Evolutionary conservation across 2,113 vertebrate genomes (phyloP), one percentile per base, ranked within the genome.

Genomic region (Nothobranchius kuhntae): DNA sequence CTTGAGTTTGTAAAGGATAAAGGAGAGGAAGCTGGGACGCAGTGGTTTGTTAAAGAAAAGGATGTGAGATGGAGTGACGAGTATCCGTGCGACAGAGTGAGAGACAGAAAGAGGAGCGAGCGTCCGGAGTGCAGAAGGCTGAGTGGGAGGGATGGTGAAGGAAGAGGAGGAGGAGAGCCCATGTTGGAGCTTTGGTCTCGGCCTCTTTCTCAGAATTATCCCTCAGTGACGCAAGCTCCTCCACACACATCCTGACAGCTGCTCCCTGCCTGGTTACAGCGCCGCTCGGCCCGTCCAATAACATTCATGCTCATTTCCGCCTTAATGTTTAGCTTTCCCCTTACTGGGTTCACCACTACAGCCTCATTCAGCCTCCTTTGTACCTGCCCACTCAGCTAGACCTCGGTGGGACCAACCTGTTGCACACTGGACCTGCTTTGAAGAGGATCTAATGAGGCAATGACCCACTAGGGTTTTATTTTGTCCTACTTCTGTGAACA

Each of bases 171-270:
- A 86, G 76, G 57, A 73, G 68, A 78, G 82, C 68, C 71, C 80
- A 79, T 79, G 85, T 75, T 83, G 77, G 61, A 83, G 79, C 77
- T 82, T 77, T 86, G 78, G 90, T 86, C 82, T 86, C 83, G 81
- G 87, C 80, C 81, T 86, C 71, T 55, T 86, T 82, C 79, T 85
- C 87, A 87, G 82, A 92, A 91, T 87, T 80, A 89, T 89, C 82
- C 77, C 74, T 87, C n/a, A 64, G 82, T 93, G 92, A 93, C 90
- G 90, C 88, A 93, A 71, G 83, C 83, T 81, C 82, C 79, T 91
- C 88, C 88, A 86, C 87, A 89, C 85, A 90, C 89, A 91, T 92
- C 89, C 91, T 91, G 90, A 89, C 91, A 92, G 91, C 91, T 92
- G 92, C 89, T 90, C 77, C 86, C 83, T 90, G 88, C 86, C 87